Base-by-base conservation (phyloP, 2,888 invertebrate genomes). In the Byasa hedistus region DNA sequence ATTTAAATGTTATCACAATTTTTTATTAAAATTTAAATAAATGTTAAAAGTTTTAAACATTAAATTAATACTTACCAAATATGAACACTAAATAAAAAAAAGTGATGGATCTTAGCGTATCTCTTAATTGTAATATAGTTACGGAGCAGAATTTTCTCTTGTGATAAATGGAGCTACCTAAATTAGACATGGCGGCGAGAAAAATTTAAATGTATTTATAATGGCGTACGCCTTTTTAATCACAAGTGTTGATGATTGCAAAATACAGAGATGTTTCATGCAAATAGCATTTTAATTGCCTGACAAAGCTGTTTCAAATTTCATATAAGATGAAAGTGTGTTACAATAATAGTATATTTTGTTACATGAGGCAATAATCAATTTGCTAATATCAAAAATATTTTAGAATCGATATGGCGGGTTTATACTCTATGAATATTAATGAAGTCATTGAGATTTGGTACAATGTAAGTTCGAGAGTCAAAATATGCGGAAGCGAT, bases 271-370 rank as follows among this genome's bases (percentile, higher is more conserved):
- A 69, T 69, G 68, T 79, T 79, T 77, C 73, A 77, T 76, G 74
- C 80, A 82, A 82, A 84, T 85, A 78, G 78, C 80, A 78, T 82
- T 82, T 80, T 85, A 85, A 85, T 84, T 81, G 81, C 73, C 63
- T 52, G 10, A 21, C 52, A 21, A 69, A 65, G 68, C 69, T 72
- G 73, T 77, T 73, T 60, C 56, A 57, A 67, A 60, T 67, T 59
- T 67, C 60, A 60, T 63, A 60, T 19, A 51, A 52, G 64, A 63
- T 51, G 67, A 64, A 67, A 67, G 67, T 67, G 27, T 51, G 63
- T 23, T 63, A 67, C 36, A 60, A 54, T 67, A 57, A 51, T 57
- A 67, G 21, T 58, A 27, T 44, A 71, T 68, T 52, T 65, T 60
- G 57, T 57, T 44, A 44, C 44, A 44, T 44, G 44, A 44, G 44